Evolutionary conservation across 2,113 vertebrate genomes (phyloP).

Genomic region (Garra rufa): DNA sequence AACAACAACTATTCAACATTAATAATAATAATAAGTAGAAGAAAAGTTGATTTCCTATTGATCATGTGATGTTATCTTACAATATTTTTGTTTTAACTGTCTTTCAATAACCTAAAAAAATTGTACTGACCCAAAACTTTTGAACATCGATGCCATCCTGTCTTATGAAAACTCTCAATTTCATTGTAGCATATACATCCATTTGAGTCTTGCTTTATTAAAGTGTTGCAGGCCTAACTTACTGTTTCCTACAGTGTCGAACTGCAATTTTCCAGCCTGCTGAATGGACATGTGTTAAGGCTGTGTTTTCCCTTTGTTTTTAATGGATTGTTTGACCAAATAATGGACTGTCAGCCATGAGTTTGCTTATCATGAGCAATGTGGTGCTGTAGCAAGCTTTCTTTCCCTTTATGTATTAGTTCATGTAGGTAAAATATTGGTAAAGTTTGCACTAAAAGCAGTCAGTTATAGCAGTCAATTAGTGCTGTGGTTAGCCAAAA

Average conservation of each 20-base stretch:
- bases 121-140: not conserved
- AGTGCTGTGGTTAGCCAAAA: not conserved
- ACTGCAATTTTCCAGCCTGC: not conserved
- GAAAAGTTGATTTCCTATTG: no score
- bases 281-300: not conserved
- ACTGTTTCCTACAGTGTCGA: not conserved
- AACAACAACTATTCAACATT: not conserved
- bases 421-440: not conserved
- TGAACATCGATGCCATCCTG: not conserved
- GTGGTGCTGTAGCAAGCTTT: constrained; percentile 1
- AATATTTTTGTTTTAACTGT: not conserved
- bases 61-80: not conserved
- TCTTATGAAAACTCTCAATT: constrained; percentile 1
- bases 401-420: not conserved
- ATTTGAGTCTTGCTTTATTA: not conserved
- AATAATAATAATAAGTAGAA: no score
- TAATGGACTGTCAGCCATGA: constrained; percentile 3
- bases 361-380: constrained; percentile 8
- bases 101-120: not conserved
- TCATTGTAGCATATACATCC: not conserved
- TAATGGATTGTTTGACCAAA: constrained; percentile 16
- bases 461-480: not conserved
- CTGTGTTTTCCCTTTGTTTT: not conserved
- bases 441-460: constrained; percentile 15
- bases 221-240: not conserved